A percentile compares a stretch with the other conserved stretches of the same genome.
phyloP scores from a whole-genome alignment of 1,140 invertebrate genomes.

The Theocolax elegans region DNA sequence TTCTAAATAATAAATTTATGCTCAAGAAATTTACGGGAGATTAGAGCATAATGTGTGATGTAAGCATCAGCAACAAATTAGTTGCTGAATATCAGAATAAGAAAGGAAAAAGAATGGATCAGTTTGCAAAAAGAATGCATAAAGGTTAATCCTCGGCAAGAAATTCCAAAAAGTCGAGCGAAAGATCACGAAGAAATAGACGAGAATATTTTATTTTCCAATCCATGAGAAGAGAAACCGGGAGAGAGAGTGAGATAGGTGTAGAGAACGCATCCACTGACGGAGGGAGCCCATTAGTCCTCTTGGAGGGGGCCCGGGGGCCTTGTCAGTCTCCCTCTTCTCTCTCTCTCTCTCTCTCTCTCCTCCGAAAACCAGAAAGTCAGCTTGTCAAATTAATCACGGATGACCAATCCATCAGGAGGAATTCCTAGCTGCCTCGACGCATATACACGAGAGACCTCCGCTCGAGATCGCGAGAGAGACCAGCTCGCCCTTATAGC shows the following conservation, averaged over 20 bases:
- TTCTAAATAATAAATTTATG: too few species aligned
- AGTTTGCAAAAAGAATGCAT: neutral
- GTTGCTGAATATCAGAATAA: neutral
- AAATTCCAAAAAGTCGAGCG: constrained; percentile 14
- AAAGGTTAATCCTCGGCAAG: neutral
- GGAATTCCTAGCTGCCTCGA: constrained; percentile 60
- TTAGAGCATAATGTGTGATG: too few species aligned
- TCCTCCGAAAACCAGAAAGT: constrained; percentile 67
- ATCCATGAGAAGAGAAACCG: neutral
- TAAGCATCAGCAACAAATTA: too few species aligned
- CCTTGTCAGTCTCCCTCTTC: constrained; percentile 58
- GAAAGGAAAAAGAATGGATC: neutral
- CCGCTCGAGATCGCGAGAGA: constrained; percentile 25
- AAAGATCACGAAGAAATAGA: constrained; percentile 8
- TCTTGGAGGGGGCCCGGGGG: constrained; percentile 44
- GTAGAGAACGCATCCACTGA: neutral
- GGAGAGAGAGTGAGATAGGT: neutral
- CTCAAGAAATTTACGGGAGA: too few species aligned
- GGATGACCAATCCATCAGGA: constrained; percentile 69
- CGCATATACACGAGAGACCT: neutral
- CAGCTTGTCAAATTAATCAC: constrained; percentile 70
- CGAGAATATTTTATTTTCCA: constrained; percentile 20
- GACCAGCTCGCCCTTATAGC: constrained; percentile 2
- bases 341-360: constrained; percentile 6
- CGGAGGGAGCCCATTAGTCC: constrained; percentile 32